Evolutionary conservation across 2,797 vertebrate genomes (phyloP), one percentile per base, ranked within the genome.

Genomic region (Sebastiscus tertius): DNA sequence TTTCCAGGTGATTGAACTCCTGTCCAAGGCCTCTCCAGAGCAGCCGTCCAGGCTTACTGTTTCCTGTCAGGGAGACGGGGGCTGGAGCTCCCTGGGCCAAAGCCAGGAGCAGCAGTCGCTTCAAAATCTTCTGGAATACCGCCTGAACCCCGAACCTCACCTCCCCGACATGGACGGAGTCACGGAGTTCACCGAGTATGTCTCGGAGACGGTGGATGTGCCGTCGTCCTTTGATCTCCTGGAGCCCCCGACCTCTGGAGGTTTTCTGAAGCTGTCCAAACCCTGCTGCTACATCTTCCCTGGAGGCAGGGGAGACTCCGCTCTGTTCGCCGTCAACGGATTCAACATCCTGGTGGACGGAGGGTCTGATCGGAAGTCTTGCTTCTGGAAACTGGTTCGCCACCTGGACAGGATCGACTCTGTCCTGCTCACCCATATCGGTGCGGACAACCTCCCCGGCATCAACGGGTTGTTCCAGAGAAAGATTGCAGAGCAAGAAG

Each of bases 231-330:
- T 99, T 89, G 98, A 99, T 81, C 97, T 99, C 24, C 94, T 99
- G 82, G 98, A 99, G 87, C 97, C 99, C 4, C 99, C 99, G 4
- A 98, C 97, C 27, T 99, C 99, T 2, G 99, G 99, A 76, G 99
- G 99, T n/a, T 99, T 99, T 83, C 94, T 99, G 81, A 99, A 99
- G 87, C 95, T 99, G 81, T 99, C 99, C 80, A 99, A 99, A 81
- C 98, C 99, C 73, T 99, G 99, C 94, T 99, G 99, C 93, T 99
- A 99, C 89, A 98, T 99, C 86, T 99, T 99, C 86, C 99, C 99
- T 0, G 99, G 98, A 33, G 98, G 98, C 75, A 96, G 98, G 24
- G 99, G 99, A 6, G 98, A 99, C 92, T 99, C 99, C 1, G 98
- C 99, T 52, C 96, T 99, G 76, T 99, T 99, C 70, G 98, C 99